Evolutionary conservation across 2,888 invertebrate species (phyloP).

Genomic region (Malachius bipustulatus): DNA sequence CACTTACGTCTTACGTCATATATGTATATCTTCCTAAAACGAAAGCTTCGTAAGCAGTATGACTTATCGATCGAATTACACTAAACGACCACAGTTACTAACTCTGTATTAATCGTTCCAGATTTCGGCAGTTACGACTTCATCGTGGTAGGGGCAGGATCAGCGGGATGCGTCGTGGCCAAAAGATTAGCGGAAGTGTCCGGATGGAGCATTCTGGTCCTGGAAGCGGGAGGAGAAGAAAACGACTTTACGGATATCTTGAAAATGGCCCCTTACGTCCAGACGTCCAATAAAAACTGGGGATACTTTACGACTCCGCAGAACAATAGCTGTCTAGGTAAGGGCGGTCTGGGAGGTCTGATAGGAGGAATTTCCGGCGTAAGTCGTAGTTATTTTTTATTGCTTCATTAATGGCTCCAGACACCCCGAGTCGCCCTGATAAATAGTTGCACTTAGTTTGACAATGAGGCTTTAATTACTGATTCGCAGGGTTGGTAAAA

Average conservation of each 20-base stretch:
- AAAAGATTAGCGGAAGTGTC: constrained; percentile 11
- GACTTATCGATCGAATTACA: no score
- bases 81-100: no score
- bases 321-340: constrained; percentile 18
- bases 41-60: no score
- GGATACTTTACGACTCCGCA: constrained; percentile 20
- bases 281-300: constrained; percentile 18
- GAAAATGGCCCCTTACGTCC: constrained; percentile 12
- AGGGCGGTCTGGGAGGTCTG: no score
- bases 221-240: constrained; percentile 17
- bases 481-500: constrained; percentile 5
- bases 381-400: not conserved
- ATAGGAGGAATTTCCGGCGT: not conserved
- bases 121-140: constrained; percentile 15
- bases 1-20: no score
- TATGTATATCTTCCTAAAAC: no score
- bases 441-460: no score
- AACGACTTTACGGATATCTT: constrained; percentile 16
- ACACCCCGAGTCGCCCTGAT: no score
- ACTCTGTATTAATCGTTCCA: constrained; percentile 6
- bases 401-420: no score
- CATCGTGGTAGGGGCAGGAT: constrained; percentile 16
- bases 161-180: constrained; percentile 14
- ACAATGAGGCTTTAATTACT: no score
- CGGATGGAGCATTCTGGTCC: constrained; percentile 15